phyloP scores from a whole-genome alignment of 2,113 vertebrate genomes.

The Gymnocephalus cernua region DNA sequence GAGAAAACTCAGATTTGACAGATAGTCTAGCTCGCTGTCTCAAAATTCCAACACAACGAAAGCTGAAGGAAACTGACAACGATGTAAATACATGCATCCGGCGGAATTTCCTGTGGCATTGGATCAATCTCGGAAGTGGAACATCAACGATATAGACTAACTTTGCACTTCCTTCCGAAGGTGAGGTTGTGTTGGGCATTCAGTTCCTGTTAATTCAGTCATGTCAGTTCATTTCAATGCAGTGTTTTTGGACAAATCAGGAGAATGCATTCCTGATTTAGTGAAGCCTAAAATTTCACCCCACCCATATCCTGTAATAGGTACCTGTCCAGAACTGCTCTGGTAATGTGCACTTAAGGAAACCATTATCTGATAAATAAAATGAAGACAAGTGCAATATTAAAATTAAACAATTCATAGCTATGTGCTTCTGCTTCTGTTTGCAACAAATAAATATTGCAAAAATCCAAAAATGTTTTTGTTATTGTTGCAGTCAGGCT shows the following conservation, averaged over 20 bases:
- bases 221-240: not conserved
- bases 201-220: not conserved
- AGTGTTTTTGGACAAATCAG: not conserved
- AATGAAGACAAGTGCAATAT: not conserved
- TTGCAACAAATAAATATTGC: not conserved
- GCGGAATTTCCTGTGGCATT: no score
- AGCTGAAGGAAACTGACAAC: no score
- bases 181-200: not conserved
- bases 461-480: not conserved
- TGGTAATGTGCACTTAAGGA: not conserved
- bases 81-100: no score
- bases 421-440: not conserved
- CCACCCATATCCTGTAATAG: not conserved
- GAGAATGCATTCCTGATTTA: conserved; percentile 4
- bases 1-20: no score
- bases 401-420: not conserved
- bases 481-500: conserved; percentile 7
- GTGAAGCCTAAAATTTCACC: not conserved
- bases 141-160: not conserved
- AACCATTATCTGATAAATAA: not conserved
- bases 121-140: no score
- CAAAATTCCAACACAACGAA: no score
- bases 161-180: not conserved
- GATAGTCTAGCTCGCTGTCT: no score
- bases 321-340: conserved; percentile 8